Base-by-base conservation (phyloP, 2,113 vertebrate species). In the Notechis scutatus region DNA sequence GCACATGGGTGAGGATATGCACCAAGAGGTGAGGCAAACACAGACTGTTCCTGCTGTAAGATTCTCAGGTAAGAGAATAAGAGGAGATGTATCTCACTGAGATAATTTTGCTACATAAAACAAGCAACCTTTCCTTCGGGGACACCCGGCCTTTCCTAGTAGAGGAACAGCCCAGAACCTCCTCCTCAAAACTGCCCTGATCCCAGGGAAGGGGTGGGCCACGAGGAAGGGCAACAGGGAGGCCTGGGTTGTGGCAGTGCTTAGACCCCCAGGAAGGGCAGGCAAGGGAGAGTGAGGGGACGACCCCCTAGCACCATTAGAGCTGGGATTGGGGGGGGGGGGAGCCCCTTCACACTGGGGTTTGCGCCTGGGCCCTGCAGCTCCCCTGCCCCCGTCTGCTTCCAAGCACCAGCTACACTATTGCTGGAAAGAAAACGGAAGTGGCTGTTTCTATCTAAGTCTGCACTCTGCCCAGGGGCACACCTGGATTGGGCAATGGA, bases 71-170 rank as follows among this genome's bases (percentile, higher is more conserved):
- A 99, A 98, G 99, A 99, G 99, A 99, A 99, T 98, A 98, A 98
- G 98, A 99, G 99, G 98, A 99, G 98, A 98, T 98, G 98, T 98
- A 99, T 99, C 99, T 99, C 99, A 99, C 98, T 99, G 99, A 99
- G 99, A 99, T 99, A 98, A 99, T 99, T 98, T 99, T 99, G 99
- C 99, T 99, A 99, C 99, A 99, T 99, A 99, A 99, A 98, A 99
- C 98, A 99, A 89, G 99, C 98, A 96, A 98, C 96, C 97, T 98
- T 98, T 99, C 98, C 98, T 98, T 98, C 96, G 95, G 97, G 24
- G 24, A 99, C 98, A 98, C 98, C 98, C 98, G 98, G 98, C 96
- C 98, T 98, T 98, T 98, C 42, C 12, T 69, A 29, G 29, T 14
- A n/a, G 29, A n/a, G 11, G 61, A 69, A 69, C 11, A 29, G 29